Evolutionary conservation across 1,140 invertebrate genomes (phyloP).

Genomic region (Holotrichia oblita): DNA sequence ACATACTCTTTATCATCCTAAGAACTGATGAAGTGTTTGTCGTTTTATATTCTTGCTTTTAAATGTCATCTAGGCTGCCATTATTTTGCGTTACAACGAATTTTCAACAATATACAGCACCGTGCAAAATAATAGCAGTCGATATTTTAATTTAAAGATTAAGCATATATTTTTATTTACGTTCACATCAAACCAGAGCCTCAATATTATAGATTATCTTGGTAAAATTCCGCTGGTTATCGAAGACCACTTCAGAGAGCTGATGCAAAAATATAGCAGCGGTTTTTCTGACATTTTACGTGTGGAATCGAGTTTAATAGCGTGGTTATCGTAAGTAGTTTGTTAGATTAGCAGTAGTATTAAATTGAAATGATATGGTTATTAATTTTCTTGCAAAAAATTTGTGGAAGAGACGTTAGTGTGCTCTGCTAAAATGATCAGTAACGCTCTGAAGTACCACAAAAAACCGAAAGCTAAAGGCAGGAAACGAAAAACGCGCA

Average conservation of each 20-base stretch:
- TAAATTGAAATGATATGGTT: conserved; percentile 18
- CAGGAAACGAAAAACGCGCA: neutral
- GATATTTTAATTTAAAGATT: neutral
- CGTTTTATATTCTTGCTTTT: too few species aligned
- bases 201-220: neutral
- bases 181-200: neutral
- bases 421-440: conserved; percentile 15
- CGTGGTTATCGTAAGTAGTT: conserved; percentile 2
- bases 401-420: neutral
- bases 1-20: too few species aligned
- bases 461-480: neutral
- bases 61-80: too few species aligned
- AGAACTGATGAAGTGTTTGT: too few species aligned
- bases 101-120: conserved; percentile 18
- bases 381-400: neutral
- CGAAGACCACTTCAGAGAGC: neutral
- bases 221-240: neutral
- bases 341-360: conserved; percentile 11
- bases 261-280: neutral
- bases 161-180: conserved; percentile 18
- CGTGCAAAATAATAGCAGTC: neutral
- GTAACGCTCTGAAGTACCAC: neutral
- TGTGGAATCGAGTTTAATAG: neutral
- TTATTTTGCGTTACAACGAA: too few species aligned
- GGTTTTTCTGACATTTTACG: neutral